Conservation (phyloP, 2,113 vertebrate genomes). For the Tragelaphus strepsiceros region DNA sequence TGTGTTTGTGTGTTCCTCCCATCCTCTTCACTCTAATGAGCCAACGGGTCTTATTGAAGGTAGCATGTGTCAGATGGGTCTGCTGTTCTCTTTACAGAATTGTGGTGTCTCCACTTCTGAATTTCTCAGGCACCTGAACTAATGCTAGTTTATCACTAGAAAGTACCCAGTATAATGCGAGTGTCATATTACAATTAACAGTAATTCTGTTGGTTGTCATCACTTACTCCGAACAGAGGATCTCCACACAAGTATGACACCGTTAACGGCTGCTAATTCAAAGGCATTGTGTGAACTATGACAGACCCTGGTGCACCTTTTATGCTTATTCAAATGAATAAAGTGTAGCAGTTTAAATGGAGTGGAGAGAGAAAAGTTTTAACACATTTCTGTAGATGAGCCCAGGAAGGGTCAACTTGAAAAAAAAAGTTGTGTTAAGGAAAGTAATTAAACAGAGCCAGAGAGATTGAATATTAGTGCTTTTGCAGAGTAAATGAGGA, state of each 20-base stretch:
- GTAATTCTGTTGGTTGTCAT: conserved; percentile 79
- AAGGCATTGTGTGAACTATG: conserved; percentile 79
- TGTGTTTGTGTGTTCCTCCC: neutral
- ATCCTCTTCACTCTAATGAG: neutral
- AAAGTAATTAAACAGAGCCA: conserved; percentile 77
- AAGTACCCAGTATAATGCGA: conserved; percentile 53
- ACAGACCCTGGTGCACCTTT: conserved; percentile 55
- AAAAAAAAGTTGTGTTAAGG: conserved; percentile 52
- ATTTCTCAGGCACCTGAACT: conserved; percentile 61
- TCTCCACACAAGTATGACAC: conserved; percentile 67
- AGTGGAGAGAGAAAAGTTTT: conserved; percentile 52
- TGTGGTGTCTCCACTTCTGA: neutral
- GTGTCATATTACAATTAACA: conserved; percentile 73
- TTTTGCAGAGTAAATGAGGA: conserved; percentile 77
- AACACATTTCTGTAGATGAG: conserved; percentile 50
- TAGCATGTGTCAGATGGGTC: neutral
- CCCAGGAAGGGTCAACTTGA: conserved; percentile 36
- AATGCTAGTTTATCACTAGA: conserved; percentile 71
- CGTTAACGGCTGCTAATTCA: conserved; percentile 75
- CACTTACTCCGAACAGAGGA: conserved; percentile 76
- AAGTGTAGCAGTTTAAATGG: conserved; percentile 58
- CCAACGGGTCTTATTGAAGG: neutral
- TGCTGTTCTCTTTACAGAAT: neutral
- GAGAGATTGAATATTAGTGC: conserved; percentile 61
- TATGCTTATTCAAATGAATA: conserved; percentile 60